Base-by-base conservation (phyloP, 2,113 vertebrate genomes). In the Pampusana beccarii region DNA sequence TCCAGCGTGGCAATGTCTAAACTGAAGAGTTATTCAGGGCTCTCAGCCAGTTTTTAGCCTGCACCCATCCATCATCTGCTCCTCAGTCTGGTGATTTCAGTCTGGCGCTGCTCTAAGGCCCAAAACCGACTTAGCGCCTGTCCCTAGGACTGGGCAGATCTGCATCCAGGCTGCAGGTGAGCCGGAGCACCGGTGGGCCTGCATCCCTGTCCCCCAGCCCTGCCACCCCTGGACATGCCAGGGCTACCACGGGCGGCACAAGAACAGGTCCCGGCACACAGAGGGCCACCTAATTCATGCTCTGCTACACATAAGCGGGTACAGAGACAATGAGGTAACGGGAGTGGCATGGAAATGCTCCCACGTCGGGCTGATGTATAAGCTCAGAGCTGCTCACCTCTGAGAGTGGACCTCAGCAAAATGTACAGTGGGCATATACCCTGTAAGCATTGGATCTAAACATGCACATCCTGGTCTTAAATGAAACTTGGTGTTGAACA, bases 31-130 rank as follows among this genome's bases (percentile, higher is more conserved):
- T 88, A 65, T 38, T 92, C 80, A 83, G 58, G 79, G 82, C 64
- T 36, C 36, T 61, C n/a, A 61, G 92, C 79, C 90, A 95, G 72
- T 67, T 80, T 90, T 72, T 24, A 88, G 67, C 62, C 75, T 83
- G 80, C 54, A 69, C 51, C 64, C 54, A 96, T 94, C 82, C 40
- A 80, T 94, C 72, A 88, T 80, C 28, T 23, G 4, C 62, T 73
- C 34, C 67, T 50, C 75, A 80, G 54, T 12, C 70, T 86, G 79
- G 38, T 2, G 3, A 62, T 79, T 87, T 89, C 78, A 60, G 53
- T 40, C 85, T 85, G 88, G 58, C 4, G 3, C 67, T 50, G 54
- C 75, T 90, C 62, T 34, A 65, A 77, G 67, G 70, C 60, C 58
- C 67, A 34, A 57, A 57, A 36, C 34, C 8, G 78, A 65, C 4